Percentiles rank a stretch among this genome's conserved stretches.
These are phyloP conservation scores for Lottia gigantea DNA, from an alignment of 2,888 invertebrate species.

Conservation along the genomic window DNA sequence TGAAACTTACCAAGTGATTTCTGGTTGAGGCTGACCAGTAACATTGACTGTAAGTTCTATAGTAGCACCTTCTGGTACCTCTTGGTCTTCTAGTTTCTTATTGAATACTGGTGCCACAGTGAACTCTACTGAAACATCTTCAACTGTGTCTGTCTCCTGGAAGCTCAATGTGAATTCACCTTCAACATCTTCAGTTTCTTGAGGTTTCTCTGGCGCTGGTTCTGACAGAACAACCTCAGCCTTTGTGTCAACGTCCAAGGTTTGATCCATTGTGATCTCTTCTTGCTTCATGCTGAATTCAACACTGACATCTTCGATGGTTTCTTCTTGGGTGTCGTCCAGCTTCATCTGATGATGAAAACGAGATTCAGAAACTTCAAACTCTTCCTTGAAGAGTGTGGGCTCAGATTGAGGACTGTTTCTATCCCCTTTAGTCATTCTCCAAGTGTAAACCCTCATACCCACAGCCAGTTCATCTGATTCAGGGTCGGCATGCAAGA, in stretches of 20 bases:
- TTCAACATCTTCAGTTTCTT: conserved; percentile 18
- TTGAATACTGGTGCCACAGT: conserved; percentile 47
- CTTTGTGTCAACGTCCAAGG: conserved; percentile 12
- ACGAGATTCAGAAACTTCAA: conserved; percentile 15
- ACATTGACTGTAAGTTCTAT: conserved; percentile 44
- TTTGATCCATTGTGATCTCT: background rate
- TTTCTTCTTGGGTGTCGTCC: background rate
- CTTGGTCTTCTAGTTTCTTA: conserved; percentile 49
- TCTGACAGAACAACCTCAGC: conserved; percentile 19
- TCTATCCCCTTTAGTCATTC: conserved; percentile 32
- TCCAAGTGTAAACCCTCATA: conserved; percentile 39
- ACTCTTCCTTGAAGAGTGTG: conserved; percentile 11
- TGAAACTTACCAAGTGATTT: conserved; percentile 46
- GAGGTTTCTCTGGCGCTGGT: conserved; percentile 18
- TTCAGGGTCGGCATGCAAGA: conserved; percentile 34
- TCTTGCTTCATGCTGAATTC: conserved; percentile 10
- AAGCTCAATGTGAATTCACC: conserved; percentile 6
- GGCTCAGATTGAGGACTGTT: background rate
- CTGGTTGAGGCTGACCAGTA: conserved; percentile 49
- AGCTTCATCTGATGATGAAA: background rate
- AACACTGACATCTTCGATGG: conserved; percentile 13
- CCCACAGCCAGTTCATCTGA: conserved; percentile 33
- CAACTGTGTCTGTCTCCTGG: conserved; percentile 19
- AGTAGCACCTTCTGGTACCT: conserved; percentile 58
- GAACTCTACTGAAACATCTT: conserved; percentile 30